These are phyloP conservation scores for Tachuris rubrigastra DNA, from an alignment of 2,113 vertebrate species.

Conservation along the genomic window DNA sequence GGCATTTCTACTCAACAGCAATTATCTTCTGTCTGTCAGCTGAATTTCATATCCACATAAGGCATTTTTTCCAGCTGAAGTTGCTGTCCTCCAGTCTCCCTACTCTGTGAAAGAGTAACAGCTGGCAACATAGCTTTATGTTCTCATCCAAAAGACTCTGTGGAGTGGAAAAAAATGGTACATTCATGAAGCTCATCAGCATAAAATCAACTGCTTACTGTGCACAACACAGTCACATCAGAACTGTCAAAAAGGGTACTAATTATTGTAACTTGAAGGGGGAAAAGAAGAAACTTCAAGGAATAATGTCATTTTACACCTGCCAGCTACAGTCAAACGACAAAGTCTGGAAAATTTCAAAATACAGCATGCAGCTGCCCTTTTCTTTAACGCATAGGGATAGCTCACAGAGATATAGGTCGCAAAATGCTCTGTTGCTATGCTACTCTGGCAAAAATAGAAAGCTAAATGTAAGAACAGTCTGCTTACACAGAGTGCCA, in stretches of 20 bases:
- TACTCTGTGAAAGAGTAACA: conserved; percentile 14
- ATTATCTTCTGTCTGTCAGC: background rate
- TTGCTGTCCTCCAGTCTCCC: background rate
- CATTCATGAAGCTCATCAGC: conserved; percentile 34
- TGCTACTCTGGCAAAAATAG: conserved; percentile 46
- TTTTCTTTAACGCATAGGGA: conserved; percentile 5
- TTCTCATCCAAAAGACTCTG: conserved; percentile 7
- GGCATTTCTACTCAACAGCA: background rate
- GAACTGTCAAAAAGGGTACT: conserved; percentile 10
- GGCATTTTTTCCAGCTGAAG: conserved; percentile 14
- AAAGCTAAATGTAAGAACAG: conserved; percentile 32
- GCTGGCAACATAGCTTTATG: conserved; percentile 42
- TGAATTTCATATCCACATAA: background rate
- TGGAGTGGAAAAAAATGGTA: background rate
- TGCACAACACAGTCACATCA: conserved; percentile 14
- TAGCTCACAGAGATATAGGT: conserved; percentile 22
- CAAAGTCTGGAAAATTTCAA: conserved; percentile 12
- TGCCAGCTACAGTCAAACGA: conserved; percentile 1
- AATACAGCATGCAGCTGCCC: conserved; percentile 16
- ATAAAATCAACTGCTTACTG: conserved; percentile 37
- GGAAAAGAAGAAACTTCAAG: background rate
- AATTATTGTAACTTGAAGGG: background rate
- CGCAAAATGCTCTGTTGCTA: conserved; percentile 23
- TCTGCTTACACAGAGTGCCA: background rate
- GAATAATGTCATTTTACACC: conserved; percentile 10